A percentile compares a stretch with the other conserved stretches of the same genome.
Evolutionary conservation across 23 tunicate species (phyloP).

Genomic region (Ciona savignyi): DNA sequence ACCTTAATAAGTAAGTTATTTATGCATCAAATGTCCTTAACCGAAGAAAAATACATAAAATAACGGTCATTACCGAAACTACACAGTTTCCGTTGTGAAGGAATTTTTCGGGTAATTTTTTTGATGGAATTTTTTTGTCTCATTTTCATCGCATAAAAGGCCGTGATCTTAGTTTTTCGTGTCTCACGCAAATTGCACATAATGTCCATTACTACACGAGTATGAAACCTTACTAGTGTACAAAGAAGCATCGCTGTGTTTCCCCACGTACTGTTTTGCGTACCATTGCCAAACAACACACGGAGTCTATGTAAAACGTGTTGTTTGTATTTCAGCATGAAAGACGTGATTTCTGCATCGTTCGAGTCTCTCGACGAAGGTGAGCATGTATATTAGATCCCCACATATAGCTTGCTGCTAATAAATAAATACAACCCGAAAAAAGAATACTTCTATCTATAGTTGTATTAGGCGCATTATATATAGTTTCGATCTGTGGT

Average conservation of each 20-base stretch:
- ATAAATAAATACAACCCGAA: too few relatives aligned
- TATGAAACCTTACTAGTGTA: background rate
- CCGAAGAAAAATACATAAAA: too few relatives aligned
- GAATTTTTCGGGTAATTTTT: too few relatives aligned
- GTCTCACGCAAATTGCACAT: background rate
- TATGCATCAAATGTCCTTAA: background rate
- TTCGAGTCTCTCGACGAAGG: constrained; percentile 75
- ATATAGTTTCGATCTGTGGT: background rate
- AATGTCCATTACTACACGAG: background rate
- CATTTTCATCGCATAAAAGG: background rate
- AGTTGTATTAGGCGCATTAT: background rate
- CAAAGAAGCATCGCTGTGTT: background rate
- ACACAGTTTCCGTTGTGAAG: too few relatives aligned
- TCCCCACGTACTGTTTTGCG: too few relatives aligned
- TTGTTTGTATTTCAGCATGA: background rate
- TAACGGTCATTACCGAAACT: too few relatives aligned
- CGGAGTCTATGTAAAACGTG: background rate
- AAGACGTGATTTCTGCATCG: constrained; percentile 33
- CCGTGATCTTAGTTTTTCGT: too few relatives aligned
- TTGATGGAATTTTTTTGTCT: too few relatives aligned
- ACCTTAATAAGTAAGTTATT: background rate
- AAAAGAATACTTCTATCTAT: too few relatives aligned
- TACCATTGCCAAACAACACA: background rate
- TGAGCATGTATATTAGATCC: constrained; percentile 12
- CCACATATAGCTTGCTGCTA: background rate